Conservation (phyloP, 2,888 invertebrate genomes). For the Chironomus tentans region DNA sequence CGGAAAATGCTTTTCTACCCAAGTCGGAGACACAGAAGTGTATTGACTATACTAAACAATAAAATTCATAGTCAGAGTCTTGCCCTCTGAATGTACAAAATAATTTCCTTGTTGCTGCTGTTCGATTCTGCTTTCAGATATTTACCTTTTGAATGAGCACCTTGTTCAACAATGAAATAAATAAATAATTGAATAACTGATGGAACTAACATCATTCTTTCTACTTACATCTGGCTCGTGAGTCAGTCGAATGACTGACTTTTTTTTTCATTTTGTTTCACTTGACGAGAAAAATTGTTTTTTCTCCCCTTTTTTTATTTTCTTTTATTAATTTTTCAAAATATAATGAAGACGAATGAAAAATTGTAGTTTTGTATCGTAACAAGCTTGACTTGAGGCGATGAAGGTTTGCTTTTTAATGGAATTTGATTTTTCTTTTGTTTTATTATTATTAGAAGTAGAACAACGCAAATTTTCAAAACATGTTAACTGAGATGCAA, state of each 20-base stretch:
- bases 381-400: background rate
- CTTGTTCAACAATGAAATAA: constrained; percentile 16
- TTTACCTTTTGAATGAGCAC: constrained; percentile 20
- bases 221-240: background rate
- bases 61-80: background rate
- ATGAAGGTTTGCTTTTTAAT: background rate
- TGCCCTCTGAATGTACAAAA: background rate
- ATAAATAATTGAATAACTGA: constrained; percentile 22
- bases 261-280: background rate
- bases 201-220: background rate
- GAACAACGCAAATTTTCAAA: too few relatives aligned
- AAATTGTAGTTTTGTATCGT: background rate
- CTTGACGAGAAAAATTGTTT: background rate
- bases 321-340: background rate
- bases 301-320: background rate
- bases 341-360: background rate
- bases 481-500: too few relatives aligned
- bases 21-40: background rate
- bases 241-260: background rate
- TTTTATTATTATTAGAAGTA: too few relatives aligned
- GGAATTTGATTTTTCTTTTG: too few relatives aligned
- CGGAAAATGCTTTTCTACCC: background rate
- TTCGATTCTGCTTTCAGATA: background rate
- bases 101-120: background rate
- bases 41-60: background rate